Evolutionary conservation across 2,888 invertebrate species (phyloP).

Genomic region (Cephus sareptanus): DNA sequence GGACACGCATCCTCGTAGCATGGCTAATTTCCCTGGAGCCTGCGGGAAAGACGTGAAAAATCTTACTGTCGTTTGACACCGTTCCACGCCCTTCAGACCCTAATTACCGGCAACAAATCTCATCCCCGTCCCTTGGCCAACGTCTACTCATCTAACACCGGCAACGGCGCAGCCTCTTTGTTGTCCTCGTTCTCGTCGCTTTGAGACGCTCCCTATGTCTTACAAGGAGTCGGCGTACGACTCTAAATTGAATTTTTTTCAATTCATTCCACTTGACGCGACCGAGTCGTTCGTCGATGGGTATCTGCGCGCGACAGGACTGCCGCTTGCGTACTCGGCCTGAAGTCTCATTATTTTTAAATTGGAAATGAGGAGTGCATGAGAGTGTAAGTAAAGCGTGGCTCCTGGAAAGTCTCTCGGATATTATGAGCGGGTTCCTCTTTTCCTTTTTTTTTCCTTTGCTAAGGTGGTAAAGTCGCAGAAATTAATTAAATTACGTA

Average conservation of each 20-base stretch:
- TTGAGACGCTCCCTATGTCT: constrained; percentile 19
- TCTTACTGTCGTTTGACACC: constrained; percentile 17
- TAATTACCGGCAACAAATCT: constrained; percentile 24
- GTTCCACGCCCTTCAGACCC: constrained; percentile 13
- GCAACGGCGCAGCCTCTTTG: not conserved
- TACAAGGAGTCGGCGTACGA: constrained; percentile 16
- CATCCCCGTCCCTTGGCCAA: not conserved
- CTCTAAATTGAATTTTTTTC: constrained; percentile 53
- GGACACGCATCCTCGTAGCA: constrained; percentile 7
- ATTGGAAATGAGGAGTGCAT: constrained; percentile 50
- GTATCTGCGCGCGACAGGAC: constrained; percentile 49
- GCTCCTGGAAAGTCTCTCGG: not conserved
- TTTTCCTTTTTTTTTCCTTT: not conserved
- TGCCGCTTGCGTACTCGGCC: constrained; percentile 34
- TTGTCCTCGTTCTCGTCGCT: constrained; percentile 10
- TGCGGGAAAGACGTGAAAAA: constrained; percentile 18
- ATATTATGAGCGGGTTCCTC: not conserved
- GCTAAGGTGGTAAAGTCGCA: not conserved
- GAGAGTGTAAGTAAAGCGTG: constrained; percentile 22
- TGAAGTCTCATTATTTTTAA: constrained; percentile 54
- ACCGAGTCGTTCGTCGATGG: constrained; percentile 42
- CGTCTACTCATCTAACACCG: not conserved
- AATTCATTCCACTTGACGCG: constrained; percentile 45
- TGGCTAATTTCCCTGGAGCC: constrained; percentile 16
- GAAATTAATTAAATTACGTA: constrained; percentile 6